Base-by-base conservation (phyloP, 2,113 vertebrate species). In the Pipa parva region DNA sequence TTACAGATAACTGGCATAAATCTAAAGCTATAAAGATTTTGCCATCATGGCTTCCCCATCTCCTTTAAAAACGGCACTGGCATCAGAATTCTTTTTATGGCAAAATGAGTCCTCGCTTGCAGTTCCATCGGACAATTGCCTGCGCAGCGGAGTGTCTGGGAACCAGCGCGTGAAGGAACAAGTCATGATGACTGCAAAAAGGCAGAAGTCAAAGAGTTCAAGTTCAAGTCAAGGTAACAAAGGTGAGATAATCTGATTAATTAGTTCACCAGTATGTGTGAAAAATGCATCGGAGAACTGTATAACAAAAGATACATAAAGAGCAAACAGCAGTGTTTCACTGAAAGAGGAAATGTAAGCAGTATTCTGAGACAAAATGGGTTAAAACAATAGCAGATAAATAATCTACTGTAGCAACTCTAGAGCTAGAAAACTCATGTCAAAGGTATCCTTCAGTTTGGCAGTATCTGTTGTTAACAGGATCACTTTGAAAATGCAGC, bases 21-120 rank as follows among this genome's bases (percentile, higher is more conserved):
- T 36, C n/a, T n/a, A 17, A 15, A 22, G 7, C 2, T 0, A 3
- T 27, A 55, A 5, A 17, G 59, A 24, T 1, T 66, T 75, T 76
- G 56, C 77, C 83, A 89, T 89, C 85, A 83, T 84, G 57, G 50
- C 45, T 26, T 69, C 65, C 52, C 58, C 87, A 80, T 84, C 84
- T 12, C 88, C 87, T 0, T 75, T 91, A 75, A 90, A 89, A 71
- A 91, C 89, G 0, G 89, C 87, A 0, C 59, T 90, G 76, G 86
- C 87, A 0, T 85, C 87, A 5, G 87, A 91, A 36, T 84, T 83
- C 25, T 90, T 90, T 78, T 79, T 81, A 36, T 81, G 80, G 55
- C 89, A 89, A 72, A 85, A 83, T 81, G 83, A 77, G 68, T 89
- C 88, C 17, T 90, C 89, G 0, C 72, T 91, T 77, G 89, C 89